Evolutionary conservation across 1,140 invertebrate species (phyloP).

Genomic region (Pogonomyrmex californicus): DNA sequence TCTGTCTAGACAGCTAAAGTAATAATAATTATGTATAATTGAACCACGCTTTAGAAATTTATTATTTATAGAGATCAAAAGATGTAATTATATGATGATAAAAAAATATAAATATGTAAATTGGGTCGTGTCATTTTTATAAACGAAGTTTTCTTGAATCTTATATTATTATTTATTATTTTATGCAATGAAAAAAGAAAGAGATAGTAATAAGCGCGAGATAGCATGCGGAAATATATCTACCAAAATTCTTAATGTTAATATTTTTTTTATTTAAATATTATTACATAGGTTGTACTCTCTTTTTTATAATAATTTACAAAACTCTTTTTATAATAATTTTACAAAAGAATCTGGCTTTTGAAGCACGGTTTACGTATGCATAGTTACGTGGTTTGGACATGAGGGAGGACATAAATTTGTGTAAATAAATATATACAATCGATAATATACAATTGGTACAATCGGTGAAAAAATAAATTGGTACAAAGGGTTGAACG

Average conservation of each 20-base stretch:
- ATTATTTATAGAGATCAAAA: not conserved
- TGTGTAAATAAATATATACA: not conserved
- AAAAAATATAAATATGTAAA: not conserved
- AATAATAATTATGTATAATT: not conserved
- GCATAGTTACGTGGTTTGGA: not conserved
- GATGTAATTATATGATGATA: not conserved
- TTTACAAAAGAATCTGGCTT: not conserved
- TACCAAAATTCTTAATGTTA: not conserved
- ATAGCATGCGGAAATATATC: not conserved
- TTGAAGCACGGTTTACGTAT: not conserved
- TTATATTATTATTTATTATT: not conserved
- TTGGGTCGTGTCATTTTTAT: not conserved
- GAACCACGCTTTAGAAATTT: not conserved
- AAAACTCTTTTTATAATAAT: not conserved
- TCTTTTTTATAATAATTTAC: not conserved
- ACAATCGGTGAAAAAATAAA: not conserved
- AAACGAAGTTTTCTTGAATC: not conserved
- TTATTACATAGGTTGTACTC: conserved; percentile 11
- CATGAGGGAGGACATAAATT: not conserved
- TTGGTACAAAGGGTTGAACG: too few species aligned
- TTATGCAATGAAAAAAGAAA: not conserved
- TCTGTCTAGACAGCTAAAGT: not conserved
- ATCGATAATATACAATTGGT: not conserved
- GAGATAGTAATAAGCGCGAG: conserved; percentile 1
- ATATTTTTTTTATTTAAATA: not conserved